Conservation (phyloP, 2,888 invertebrate genomes). For the Tenthredo mesomela region DNA sequence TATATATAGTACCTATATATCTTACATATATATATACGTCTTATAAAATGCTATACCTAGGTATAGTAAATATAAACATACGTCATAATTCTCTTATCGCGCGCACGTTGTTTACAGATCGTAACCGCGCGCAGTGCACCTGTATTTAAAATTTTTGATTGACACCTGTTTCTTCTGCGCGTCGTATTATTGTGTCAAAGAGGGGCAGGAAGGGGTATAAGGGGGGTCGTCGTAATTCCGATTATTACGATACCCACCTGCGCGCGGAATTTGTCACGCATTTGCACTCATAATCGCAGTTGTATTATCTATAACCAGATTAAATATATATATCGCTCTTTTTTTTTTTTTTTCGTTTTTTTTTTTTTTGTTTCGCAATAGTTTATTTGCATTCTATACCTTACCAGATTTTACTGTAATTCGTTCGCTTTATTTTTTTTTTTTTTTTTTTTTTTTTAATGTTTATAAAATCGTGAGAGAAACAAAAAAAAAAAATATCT, state of each 20-base stretch:
- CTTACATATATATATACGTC: not conserved
- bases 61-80: not conserved
- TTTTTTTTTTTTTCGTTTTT: not conserved
- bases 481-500: no score
- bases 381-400: no score
- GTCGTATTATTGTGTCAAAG: not conserved
- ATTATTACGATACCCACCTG: conserved; percentile 1
- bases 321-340: not conserved
- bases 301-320: not conserved
- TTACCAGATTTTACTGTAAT: no score
- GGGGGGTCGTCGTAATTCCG: not conserved
- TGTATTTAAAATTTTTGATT: conserved; percentile 1
- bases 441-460: no score
- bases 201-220: not conserved
- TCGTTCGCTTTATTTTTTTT: no score
- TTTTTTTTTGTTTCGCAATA: not conserved
- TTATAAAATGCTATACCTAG: not conserved
- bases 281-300: not conserved
- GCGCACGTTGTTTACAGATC: not conserved
- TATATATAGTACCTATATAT: no score
- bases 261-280: not conserved
- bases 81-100: not conserved
- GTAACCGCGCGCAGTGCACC: not conserved
- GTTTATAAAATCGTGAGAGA: no score
- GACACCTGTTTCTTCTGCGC: not conserved